phyloP scores from a whole-genome alignment of 2,888 invertebrate genomes.

The Brenthis daphne region DNA sequence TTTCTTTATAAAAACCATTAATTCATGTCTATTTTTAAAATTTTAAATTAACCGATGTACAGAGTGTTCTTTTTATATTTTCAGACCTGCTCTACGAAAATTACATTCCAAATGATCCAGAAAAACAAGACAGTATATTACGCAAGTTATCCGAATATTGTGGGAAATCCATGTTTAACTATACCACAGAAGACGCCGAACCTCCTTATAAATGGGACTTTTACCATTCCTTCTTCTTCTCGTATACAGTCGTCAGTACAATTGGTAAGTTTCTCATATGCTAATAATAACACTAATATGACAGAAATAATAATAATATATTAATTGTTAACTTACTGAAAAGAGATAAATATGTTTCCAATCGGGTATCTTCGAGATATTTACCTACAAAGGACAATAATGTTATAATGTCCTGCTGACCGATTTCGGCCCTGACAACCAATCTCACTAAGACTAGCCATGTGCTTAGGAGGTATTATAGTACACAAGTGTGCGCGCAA shows the following conservation, averaged over 20 bases:
- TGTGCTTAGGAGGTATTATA: no score
- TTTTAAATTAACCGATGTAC: background rate
- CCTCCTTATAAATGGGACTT: slow-evolving; percentile 90
- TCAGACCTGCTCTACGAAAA: slow-evolving; percentile 83
- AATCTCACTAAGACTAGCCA: no score
- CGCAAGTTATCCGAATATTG: slow-evolving; percentile 87
- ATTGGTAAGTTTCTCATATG: slow-evolving; percentile 84
- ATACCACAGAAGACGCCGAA: slow-evolving; percentile 83
- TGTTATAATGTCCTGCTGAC: no score
- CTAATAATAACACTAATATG: no score
- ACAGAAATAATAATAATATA: no score
- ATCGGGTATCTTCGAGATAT: no score
- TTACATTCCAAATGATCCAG: slow-evolving; percentile 79
- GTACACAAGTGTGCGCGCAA: no score
- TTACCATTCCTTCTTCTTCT: slow-evolving; percentile 95
- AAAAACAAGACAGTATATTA: slow-evolving; percentile 82
- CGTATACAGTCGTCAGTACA: slow-evolving; percentile 94
- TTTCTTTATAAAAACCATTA: no score
- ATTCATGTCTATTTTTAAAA: background rate
- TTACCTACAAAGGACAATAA: no score
- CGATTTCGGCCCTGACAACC: no score
- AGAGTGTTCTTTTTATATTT: slow-evolving; percentile 48
- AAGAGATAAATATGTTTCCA: no score
- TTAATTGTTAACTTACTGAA: no score
- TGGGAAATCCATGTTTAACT: slow-evolving; percentile 87